Evolutionary conservation across 1,140 invertebrate genomes (phyloP), one percentile per base, ranked within the genome.

Genomic region (Micrasema minimum): DNA sequence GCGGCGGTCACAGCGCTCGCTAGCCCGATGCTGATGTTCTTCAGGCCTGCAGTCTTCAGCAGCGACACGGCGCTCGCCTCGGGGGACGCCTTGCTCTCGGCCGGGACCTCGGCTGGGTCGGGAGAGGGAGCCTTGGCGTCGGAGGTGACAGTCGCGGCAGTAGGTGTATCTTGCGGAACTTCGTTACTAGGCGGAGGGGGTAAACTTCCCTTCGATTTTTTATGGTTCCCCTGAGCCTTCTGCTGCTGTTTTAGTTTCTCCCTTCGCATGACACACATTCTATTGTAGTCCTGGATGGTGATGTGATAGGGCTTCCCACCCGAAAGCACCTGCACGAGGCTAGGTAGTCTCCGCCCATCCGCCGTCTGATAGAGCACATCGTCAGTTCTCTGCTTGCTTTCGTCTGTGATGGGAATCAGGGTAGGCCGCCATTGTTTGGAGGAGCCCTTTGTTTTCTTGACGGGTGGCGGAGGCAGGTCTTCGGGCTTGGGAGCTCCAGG

Each of bases 211-310:
- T 78, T 79, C 5, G 71, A 70, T 23, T 80, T 81, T 4, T 77
- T 69, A 5, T 48, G 11, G 18, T 38, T 38, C 20, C 86, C 81
- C 26, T 31, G 26, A 41, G 82, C 78, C 77, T 85, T 83, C 65
- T 87, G 85, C 37, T 88, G 83, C 4, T 87, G 85, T 71, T 88
- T 83, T 55, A 89, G 80, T 69, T 89, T 88, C 74, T 88, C 88
- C 2, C 87, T 79, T 0, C 89, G 84, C 71, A 90, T 85, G 14
- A 88, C 85, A 76, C 89, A 90, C 88, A 90, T 89, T 71, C 88
- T 88, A 76, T 90, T 90, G 80, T 90, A 90, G 76, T 90, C 89
- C 65, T 89, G 87, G 26, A 90, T 83, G 9, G 89, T 89, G 61
- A 90, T 90, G 78, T 90, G 88, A 76, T 89, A 90, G 1, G 88